Evolutionary conservation across 2,888 invertebrate genomes (phyloP), one percentile per base, ranked within the genome.

Genomic region (Pheosia tremula): DNA sequence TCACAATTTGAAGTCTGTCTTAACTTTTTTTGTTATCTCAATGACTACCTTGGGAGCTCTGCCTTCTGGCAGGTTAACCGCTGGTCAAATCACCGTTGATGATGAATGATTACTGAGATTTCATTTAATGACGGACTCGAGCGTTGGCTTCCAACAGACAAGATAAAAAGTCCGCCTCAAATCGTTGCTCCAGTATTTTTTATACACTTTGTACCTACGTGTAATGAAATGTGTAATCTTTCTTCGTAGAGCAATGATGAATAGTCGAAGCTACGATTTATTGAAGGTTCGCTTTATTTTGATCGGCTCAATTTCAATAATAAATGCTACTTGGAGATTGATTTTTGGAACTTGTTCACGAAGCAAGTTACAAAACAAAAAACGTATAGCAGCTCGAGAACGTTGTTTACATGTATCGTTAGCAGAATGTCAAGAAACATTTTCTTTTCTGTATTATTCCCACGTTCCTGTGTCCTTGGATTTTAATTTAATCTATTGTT

Each of bases 51-150:
- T 85, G 79, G 88, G 77, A 87, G 88, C 85, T 73, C 75, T 77
- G 81, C 79, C 84, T 78, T 67, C 80, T 82, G 84, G 86, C 86
- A 82, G 82, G 84, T 83, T 88, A 88, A 88, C 87, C 81, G 82
- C 80, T 83, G 83, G 82, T 87, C 88, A 89, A 89, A 90, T 91
- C 85, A 81, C 82, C 75, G 81, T 83, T 90, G 90, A 93, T 92
- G 91, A 90, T 91, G 87, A 91, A 90, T 93, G 91, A 93, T 93
- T 93, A 89, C 90, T 81, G 82, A 87, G 89, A 89, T 91, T 91
- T 88, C 74, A 79, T 87, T 86, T 93, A 93, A 93, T 93, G 89
- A 90, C 81, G 85, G 85, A 77, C 80, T 77, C 78, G 68, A 69
- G 71, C 78, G 78, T 74, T 82, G 82, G 86, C 87, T 87, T 74